Conservation (phyloP, 2,797 vertebrate species). For the Myotis daubentonii region DNA sequence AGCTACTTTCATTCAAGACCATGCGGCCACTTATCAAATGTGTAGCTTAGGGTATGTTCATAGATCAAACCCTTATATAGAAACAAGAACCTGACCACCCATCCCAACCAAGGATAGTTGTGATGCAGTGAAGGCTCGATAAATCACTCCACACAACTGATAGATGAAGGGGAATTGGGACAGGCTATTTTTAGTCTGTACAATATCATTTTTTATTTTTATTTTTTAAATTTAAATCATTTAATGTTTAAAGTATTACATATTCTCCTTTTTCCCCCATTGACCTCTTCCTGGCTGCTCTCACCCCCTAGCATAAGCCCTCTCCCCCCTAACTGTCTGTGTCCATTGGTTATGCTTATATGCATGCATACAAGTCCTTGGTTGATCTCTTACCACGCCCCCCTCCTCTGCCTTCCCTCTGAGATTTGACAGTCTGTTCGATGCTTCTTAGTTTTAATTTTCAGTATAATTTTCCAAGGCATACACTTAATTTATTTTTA, state of each 20-base stretch:
- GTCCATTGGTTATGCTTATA: no score
- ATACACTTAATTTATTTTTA: not conserved
- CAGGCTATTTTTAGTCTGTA: not conserved
- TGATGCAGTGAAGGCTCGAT: not conserved
- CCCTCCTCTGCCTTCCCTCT: no score
- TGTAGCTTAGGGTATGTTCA: not conserved
- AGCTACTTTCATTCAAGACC: not conserved
- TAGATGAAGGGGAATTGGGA: not conserved
- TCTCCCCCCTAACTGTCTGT: no score
- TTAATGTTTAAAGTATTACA: no score
- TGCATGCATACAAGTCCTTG: no score
- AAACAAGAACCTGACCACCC: not conserved
- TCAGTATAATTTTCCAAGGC: not conserved
- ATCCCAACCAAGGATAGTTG: not conserved
- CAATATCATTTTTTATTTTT: not conserved
- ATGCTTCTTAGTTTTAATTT: not conserved
- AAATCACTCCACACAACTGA: not conserved
- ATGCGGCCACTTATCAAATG: not conserved
- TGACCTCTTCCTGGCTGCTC: no score
- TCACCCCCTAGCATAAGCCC: no score
- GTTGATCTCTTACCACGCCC: no score
- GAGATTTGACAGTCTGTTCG: no score
- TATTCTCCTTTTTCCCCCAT: no score
- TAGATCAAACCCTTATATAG: not conserved
- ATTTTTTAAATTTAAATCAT: no score